Base-by-base conservation (phyloP, 2,888 invertebrate genomes). In the Argyra leucocephala region DNA sequence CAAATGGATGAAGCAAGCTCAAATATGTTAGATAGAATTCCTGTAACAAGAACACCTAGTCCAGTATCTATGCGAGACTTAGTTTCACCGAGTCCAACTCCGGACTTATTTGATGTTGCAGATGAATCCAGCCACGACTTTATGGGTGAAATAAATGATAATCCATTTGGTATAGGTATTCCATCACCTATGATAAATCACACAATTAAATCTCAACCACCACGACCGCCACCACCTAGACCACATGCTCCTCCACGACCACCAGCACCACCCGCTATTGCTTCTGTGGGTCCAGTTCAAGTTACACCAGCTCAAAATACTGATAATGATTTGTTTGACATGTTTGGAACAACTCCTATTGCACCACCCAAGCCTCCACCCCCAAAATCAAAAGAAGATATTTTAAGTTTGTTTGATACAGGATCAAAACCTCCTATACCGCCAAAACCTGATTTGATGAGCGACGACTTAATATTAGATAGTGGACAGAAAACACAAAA, bases 1-100 rank as follows among this genome's bases (percentile, higher is more conserved):
- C 91, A 91, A 65, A 86, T 93, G 87, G 92, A 94, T 74, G 90
- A 91, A 63, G 90, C 92, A 0, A 93, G 93, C 71, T 88, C 90
- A 4, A 89, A 91, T 74, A 80, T 94, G 64, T 78, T 93, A 65
- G 91, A 92, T 71, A 86, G 92, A 67, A 85, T 93, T 67, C 90
- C 92, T 64, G 90, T 88, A 6, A 93, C 92, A 0, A 85, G 93
- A 70, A 91, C 91, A 1, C 93, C 93, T 0, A 93, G 92, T 76
- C 93, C 93, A 0, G 89, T 92, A 0, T 88, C 91, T 12, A 89
- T 90, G 81, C 82, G 89, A 59, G 90, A 90, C 71, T 81, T 90
- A 12, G 91, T 91, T 75, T 91, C 92, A 0, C 91, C 93, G 1
- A 90, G 91, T 73, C 93, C 92, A 3, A 92, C 92, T 1, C 91